A percentile compares a stretch with the other conserved stretches of the same genome.
Conservation (phyloP, 2,797 vertebrate genomes). For the Kryptopterus vitreolus region DNA sequence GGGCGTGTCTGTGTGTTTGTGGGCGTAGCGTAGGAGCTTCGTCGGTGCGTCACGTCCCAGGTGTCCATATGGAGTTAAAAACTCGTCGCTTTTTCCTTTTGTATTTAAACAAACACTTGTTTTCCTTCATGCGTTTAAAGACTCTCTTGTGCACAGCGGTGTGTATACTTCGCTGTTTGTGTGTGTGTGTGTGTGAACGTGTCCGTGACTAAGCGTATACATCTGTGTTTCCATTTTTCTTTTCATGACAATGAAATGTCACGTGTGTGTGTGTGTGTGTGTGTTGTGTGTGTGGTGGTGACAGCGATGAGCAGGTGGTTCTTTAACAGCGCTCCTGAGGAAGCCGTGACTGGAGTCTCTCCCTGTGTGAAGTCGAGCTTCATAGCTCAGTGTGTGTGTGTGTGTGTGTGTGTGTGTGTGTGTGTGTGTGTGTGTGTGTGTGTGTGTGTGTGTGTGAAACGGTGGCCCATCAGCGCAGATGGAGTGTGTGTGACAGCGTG, state of each 20-base stretch:
- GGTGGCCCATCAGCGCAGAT: conserved; percentile 38
- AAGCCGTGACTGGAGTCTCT: conserved; percentile 20
- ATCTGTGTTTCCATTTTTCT: conserved; percentile 20
- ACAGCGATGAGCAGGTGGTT: conserved; percentile 20
- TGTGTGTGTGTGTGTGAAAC: conserved; percentile 19
- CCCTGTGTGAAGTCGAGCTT: conserved; percentile 31
- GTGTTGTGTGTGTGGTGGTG: not conserved
- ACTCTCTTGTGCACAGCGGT: not conserved
- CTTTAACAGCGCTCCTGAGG: conserved; percentile 15
- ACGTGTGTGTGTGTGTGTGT: conserved; percentile 14
- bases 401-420: conserved; percentile 13
- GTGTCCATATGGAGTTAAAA: not conserved
- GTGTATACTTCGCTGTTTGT: not conserved
- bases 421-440: conserved; percentile 17
- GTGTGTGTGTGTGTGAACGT: not conserved
- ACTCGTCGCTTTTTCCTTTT: not conserved
- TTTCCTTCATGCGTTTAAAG: not conserved
- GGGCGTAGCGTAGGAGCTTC: not conserved
- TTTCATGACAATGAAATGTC: conserved; percentile 19
- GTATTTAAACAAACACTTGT: not conserved
- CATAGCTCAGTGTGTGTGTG: conserved; percentile 1
- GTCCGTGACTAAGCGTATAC: not conserved
- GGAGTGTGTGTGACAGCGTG: conserved; percentile 63
- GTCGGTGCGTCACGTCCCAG: not conserved
- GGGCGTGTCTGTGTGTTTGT: not conserved